Conservation (phyloP, 2,113 vertebrate species). For the Notarius quadriscutis region DNA sequence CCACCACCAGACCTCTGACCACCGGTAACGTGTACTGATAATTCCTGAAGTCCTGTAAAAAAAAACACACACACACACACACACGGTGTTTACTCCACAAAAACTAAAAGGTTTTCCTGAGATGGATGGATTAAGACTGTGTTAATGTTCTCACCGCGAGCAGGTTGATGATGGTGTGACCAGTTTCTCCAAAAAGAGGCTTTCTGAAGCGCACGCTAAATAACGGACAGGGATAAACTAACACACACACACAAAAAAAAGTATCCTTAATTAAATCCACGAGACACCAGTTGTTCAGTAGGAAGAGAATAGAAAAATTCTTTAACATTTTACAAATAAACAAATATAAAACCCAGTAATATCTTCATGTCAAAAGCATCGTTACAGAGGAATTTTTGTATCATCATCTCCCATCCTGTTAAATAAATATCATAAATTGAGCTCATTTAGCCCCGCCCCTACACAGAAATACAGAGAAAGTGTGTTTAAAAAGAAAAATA, state of each 20-base stretch:
- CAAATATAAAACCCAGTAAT: neutral
- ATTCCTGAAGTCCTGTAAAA: slow-evolving; percentile 92
- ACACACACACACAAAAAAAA: slow-evolving; percentile 43
- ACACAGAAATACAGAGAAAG: neutral
- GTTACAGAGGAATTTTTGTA: neutral
- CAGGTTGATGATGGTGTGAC: slow-evolving; percentile 99
- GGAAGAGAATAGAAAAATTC: neutral
- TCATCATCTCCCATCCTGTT: neutral
- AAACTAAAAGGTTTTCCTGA: neutral
- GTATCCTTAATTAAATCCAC: neutral
- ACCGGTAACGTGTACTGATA: slow-evolving; percentile 95
- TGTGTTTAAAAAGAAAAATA: neutral
- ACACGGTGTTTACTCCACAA: too few species aligned
- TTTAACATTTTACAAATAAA: too few species aligned
- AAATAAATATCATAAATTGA: neutral
- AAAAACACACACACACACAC: neutral
- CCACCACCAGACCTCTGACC: slow-evolving; percentile 92
- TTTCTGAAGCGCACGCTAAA: slow-evolving; percentile 97
- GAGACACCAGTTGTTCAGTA: neutral
- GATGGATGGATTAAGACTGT: neutral
- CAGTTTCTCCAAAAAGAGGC: slow-evolving; percentile 96
- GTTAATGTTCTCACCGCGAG: slow-evolving; percentile 84
- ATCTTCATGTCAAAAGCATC: neutral
- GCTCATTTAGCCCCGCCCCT: neutral
- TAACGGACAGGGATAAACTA: slow-evolving; percentile 96